Evolutionary conservation across 2,797 vertebrate species (phyloP), one percentile per base, ranked within the genome.

Genomic region (Channallabes apus): DNA sequence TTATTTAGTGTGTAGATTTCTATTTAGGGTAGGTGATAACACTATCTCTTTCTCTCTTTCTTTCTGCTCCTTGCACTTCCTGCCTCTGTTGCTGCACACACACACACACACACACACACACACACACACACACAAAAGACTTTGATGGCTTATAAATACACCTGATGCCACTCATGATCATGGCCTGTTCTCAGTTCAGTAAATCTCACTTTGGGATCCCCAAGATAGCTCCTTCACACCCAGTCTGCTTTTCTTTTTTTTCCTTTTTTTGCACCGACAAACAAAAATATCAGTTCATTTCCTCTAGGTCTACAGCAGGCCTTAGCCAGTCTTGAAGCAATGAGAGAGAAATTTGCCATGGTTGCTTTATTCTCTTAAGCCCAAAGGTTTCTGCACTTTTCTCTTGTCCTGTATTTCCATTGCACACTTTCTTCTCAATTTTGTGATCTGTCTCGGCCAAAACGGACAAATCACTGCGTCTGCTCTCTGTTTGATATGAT

Each of bases 231-330:
- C 41, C 32, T 15, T 67, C 76, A 73, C 46, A 67, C 41, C 4
- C 62, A 80, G 24, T 2, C 18, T 61, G n/a, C 56, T 38, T 46
- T 46, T 46, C n/a, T n/a, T n/a, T n/a, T n/a, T n/a, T n/a, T n/a
- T n/a, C n/a, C n/a, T 38, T 73, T 62, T 78, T 80, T 72, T 73
- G 61, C 41, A 83, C 75, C 64, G 73, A 78, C 71, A 82, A 86
- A 86, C 54, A 71, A 83, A 86, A 86, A 79, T 77, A 69, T 41
- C 80, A n/a, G 67, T 65, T 86, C 54, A 79, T 86, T 83, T 83
- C 67, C 85, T 83, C 24, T 56, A 69, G 73, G 85, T 78, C 20
- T 69, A 83, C 81, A 83, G 27, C 65, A 80, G 67, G 32, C 73
- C 85, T 76, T 65, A 68, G 69, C 24, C 65, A 62, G 73, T 61